A percentile compares a stretch with the other conserved stretches of the same genome.
Conservation (phyloP, 2,797 vertebrate genomes). For the Notolabrus celidotus region DNA sequence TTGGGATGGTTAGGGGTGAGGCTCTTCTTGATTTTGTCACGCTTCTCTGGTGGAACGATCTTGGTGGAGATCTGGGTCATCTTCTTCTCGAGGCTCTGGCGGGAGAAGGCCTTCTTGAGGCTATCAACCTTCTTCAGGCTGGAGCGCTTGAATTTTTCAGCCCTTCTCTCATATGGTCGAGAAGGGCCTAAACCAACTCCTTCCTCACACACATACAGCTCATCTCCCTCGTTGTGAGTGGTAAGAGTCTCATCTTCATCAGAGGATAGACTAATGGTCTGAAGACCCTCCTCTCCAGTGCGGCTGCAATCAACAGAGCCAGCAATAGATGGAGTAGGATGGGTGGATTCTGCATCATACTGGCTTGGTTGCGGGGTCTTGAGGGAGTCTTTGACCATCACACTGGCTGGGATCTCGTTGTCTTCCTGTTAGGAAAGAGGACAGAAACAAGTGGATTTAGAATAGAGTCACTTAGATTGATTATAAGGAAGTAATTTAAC, state of each 20-base stretch:
- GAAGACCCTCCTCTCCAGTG: slow-evolving; percentile 89
- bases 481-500: slow-evolving; percentile 4
- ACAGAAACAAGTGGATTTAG: slow-evolving; percentile 28
- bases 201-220: slow-evolving; percentile 69
- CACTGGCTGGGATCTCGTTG: slow-evolving; percentile 93
- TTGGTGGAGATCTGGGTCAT: slow-evolving; percentile 93
- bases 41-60: slow-evolving; percentile 93
- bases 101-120: slow-evolving; percentile 96
- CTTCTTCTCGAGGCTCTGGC: slow-evolving; percentile 96
- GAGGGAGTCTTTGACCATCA: slow-evolving; percentile 88
- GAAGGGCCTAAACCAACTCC: slow-evolving; percentile 66
- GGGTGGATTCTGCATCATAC: slow-evolving; percentile 83
- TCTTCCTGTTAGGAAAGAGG: slow-evolving; percentile 89
- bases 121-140: slow-evolving; percentile 97
- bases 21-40: slow-evolving; percentile 96
- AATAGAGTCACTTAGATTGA: neutral
- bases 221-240: slow-evolving; percentile 81
- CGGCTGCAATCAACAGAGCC: slow-evolving; percentile 83
- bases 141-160: slow-evolving; percentile 93
- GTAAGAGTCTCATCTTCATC: slow-evolving; percentile 85
- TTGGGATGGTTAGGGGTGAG: slow-evolving; percentile 92
- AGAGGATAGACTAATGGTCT: slow-evolving; percentile 91
- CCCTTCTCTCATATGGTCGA: slow-evolving; percentile 85
- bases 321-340: slow-evolving; percentile 64
- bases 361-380: slow-evolving; percentile 82